Evolutionary conservation across 2,797 vertebrate species (phyloP), one percentile per base, ranked within the genome.

Genomic region (Tadarida brasiliensis): DNA sequence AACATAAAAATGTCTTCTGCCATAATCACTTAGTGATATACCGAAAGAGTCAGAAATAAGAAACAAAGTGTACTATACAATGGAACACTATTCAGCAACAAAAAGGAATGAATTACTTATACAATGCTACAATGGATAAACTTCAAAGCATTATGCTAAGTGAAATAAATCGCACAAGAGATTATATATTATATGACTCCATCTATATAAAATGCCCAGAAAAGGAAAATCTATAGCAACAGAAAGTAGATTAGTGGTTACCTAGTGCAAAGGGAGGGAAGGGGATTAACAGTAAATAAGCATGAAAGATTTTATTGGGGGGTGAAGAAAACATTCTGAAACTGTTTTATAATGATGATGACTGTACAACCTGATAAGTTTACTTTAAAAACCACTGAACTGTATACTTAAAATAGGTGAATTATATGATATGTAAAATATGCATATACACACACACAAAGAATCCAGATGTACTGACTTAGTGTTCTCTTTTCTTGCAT

Each of bases 281-380:
- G 11, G 12, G 22, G 11, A 87, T 88, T 81, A 84, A 81, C 20
- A 47, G 73, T 78, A 95, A 94, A 81, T 33, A 3, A 19, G 11
- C 11, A 67, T 14, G 28, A 92, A 73, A 33, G 44, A 90, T 90
- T 78, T 87, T 44, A 83, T 0, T 67, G 14, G 68, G 14, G 68
- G 49, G 26, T 54, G n/a, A 90, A 89, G 49, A 92, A 95, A 78
- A 88, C 44, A 77, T 61, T 77, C 74, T 96, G 71, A 61, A 94
- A 47, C 26, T 70, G 1, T 68, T 70, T 83, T 92, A 82, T 44
- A 44, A 44, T 68, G 57, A 63, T 90, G 35, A 80, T 26, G 16
- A 90, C 26, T 59, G 35, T 14, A 88, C 28, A 84, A 94, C 7
- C 16, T 35, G 26, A 9, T 49, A 85, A 94, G 57, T 76, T 76